Percentiles rank a stretch among this genome's conserved stretches.
phyloP scores from a whole-genome alignment of 2,888 invertebrate species.

The Aethes cnicana region DNA sequence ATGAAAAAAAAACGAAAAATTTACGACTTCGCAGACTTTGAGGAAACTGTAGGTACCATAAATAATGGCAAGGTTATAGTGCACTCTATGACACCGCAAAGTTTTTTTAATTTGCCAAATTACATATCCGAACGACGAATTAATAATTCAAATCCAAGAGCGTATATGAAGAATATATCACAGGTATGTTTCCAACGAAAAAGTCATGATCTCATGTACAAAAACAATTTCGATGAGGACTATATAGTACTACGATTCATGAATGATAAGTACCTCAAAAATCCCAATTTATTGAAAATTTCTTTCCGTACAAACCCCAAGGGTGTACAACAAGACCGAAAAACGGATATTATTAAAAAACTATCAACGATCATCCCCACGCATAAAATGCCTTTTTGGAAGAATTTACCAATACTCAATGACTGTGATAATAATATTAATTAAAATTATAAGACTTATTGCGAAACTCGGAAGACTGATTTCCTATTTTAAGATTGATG shows the following conservation, averaged over 20 bases:
- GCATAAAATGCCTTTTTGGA: conserved; percentile 36
- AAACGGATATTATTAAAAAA: conserved; percentile 22
- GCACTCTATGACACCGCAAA: too few relatives aligned
- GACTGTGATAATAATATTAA: too few relatives aligned
- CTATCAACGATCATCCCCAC: conserved; percentile 31
- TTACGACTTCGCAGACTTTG: neutral
- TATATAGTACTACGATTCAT: neutral
- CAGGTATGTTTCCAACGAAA: neutral
- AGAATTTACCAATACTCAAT: conserved; percentile 29
- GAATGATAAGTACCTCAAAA: neutral
- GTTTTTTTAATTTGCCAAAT: neutral
- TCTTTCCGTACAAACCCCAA: conserved; percentile 30
- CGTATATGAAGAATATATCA: neutral
- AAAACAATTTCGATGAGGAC: neutral
- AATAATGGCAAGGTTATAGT: too few relatives aligned
- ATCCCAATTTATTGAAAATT: neutral
- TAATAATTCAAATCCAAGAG: neutral
- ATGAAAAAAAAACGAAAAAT: neutral
- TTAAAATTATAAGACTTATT: too few relatives aligned
- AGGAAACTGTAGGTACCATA: too few relatives aligned
- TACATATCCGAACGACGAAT: neutral
- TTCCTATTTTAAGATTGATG: too few relatives aligned
- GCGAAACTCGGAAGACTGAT: too few relatives aligned
- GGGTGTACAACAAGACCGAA: conserved; percentile 30
- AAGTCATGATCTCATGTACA: neutral